These are phyloP conservation scores for Desmodus rotundus DNA, from an alignment of 2,113 vertebrate species.

Conservation along the genomic window DNA sequence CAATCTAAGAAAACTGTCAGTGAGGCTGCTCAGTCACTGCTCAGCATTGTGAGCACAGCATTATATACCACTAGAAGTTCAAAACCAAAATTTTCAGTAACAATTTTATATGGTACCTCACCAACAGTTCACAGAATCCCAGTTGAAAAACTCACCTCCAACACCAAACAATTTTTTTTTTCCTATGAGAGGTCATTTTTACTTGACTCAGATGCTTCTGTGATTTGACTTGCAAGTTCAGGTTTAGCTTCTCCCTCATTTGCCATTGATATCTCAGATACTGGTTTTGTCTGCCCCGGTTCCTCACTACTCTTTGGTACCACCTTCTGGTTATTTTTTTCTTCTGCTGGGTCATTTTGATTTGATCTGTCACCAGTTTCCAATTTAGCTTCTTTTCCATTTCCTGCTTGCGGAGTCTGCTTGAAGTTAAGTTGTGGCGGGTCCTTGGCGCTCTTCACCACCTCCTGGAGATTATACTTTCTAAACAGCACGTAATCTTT, in stretches of 20 bases:
- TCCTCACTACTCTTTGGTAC: conserved; percentile 29
- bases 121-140: background rate
- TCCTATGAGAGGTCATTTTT: conserved; percentile 50
- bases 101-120: background rate
- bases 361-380: conserved; percentile 29
- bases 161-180: background rate
- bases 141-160: background rate
- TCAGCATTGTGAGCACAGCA: background rate
- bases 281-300: background rate
- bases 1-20: background rate
- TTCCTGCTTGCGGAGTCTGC: background rate
- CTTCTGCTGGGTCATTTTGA: conserved; percentile 29
- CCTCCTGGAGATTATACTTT: conserved; percentile 96
- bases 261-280: conserved; percentile 9
- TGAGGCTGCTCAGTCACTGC: background rate
- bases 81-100: background rate
- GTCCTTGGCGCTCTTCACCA: conserved; percentile 84
- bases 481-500: conserved; percentile 91
- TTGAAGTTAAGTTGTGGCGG: conserved; percentile 11
- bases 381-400: conserved; percentile 44
- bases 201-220: conserved; percentile 48
- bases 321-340: background rate
- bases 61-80: background rate
- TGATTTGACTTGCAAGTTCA: conserved; percentile 51
- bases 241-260: conserved; percentile 10